Percentiles rank a stretch among this genome's conserved stretches.
Evolutionary conservation across 2,797 vertebrate genomes (phyloP).

Genomic region (Tachyglossus aculeatus): DNA sequence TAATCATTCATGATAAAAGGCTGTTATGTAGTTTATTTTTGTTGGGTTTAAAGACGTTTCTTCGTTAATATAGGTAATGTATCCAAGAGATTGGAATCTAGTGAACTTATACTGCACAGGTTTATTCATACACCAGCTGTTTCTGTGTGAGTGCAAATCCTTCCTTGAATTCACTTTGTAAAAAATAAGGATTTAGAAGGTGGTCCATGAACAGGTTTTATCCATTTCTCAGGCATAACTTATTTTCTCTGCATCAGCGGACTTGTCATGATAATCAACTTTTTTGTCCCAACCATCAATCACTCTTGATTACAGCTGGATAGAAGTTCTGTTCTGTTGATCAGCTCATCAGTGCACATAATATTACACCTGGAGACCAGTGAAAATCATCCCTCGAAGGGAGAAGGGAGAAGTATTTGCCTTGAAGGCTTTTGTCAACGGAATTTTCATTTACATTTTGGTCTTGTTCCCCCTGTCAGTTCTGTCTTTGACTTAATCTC

Average conservation of each 20-base stretch:
- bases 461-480: slow-evolving; percentile 49
- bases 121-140: slow-evolving; percentile 31
- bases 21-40: neutral
- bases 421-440: slow-evolving; percentile 64
- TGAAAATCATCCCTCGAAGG: slow-evolving; percentile 66
- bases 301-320: slow-evolving; percentile 77
- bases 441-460: slow-evolving; percentile 64
- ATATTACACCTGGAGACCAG: slow-evolving; percentile 78
- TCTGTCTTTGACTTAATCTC: slow-evolving; percentile 55
- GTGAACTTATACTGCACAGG: slow-evolving; percentile 30
- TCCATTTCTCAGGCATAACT: slow-evolving; percentile 72
- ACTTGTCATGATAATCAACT: slow-evolving; percentile 82
- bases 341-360: slow-evolving; percentile 76
- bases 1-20: neutral
- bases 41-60: neutral
- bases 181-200: slow-evolving; percentile 59
- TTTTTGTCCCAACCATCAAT: slow-evolving; percentile 81
- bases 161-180: slow-evolving; percentile 55
- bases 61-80: slow-evolving; percentile 3
- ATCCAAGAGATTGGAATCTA: slow-evolving; percentile 5
- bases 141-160: slow-evolving; percentile 43
- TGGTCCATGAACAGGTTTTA: slow-evolving; percentile 67
- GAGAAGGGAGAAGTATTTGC: slow-evolving; percentile 54
- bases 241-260: slow-evolving; percentile 78
- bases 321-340: slow-evolving; percentile 76